Evolutionary conservation across 2,113 vertebrate genomes (phyloP).

Genomic region (Emydocephalus ijimae): DNA sequence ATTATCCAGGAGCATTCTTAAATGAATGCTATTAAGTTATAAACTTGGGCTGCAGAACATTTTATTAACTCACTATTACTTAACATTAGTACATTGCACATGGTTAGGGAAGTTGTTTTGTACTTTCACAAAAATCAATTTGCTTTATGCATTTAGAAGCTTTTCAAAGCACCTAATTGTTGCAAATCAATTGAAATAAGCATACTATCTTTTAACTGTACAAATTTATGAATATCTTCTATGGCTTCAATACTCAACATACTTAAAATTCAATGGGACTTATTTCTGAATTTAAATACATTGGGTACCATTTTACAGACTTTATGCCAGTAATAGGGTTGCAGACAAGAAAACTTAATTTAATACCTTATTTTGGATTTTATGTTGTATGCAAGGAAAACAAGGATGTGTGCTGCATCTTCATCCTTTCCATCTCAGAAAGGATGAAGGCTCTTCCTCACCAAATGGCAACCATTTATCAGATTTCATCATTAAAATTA

Average conservation of each 20-base stretch:
- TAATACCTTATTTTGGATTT: neutral
- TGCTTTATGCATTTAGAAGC: neutral
- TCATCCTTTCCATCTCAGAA: neutral
- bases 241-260: neutral
- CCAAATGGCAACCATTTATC: neutral
- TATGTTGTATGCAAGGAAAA: neutral
- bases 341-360: neutral
- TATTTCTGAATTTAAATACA: neutral
- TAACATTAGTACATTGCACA: neutral
- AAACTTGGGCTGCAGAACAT: constrained; percentile 5
- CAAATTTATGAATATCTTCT: neutral
- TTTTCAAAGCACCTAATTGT: neutral
- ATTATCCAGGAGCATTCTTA: constrained; percentile 8
- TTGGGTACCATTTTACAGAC: neutral
- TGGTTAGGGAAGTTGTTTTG: constrained; percentile 10
- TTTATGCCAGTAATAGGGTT: neutral
- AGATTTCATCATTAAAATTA: neutral
- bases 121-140: neutral
- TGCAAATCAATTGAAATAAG: neutral
- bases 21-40: constrained; percentile 8
- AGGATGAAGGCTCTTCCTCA: neutral
- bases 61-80: neutral
- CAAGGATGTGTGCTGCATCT: neutral
- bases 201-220: neutral
- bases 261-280: neutral